phyloP scores from a whole-genome alignment of 2,797 vertebrate genomes.

The Danio tinwini region DNA sequence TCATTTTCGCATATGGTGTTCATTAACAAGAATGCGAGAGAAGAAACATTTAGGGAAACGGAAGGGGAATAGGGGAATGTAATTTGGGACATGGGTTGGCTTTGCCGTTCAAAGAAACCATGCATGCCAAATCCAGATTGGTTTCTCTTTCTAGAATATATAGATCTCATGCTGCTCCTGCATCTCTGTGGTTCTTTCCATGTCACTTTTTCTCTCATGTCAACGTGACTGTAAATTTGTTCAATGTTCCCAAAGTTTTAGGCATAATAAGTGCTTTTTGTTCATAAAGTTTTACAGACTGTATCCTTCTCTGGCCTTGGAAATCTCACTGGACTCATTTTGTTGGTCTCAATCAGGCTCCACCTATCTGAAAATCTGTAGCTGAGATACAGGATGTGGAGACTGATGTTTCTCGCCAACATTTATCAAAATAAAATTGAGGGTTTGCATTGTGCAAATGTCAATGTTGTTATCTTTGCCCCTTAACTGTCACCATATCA shows the following conservation, averaged over 20 bases:
- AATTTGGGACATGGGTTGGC: constrained; percentile 10
- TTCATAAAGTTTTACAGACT: constrained; percentile 9
- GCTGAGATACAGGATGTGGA: constrained; percentile 4
- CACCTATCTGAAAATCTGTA: not conserved
- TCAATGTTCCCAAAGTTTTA: not conserved
- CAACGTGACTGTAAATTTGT: not conserved
- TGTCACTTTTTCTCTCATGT: constrained; percentile 12
- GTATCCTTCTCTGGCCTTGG: not conserved
- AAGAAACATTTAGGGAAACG: not conserved
- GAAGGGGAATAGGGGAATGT: constrained; percentile 14
- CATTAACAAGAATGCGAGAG: constrained; percentile 15
- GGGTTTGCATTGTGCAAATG: not conserved
- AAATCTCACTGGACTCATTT: constrained; percentile 10
- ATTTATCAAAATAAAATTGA: not conserved
- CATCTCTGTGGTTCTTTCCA: not conserved
- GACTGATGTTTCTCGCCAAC: not conserved
- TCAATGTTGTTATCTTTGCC: not conserved
- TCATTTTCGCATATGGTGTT: constrained; percentile 28
- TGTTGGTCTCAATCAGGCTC: not conserved
- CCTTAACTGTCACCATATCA: too few relatives aligned
- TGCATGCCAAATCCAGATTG: not conserved
- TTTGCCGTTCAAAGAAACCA: constrained; percentile 4
- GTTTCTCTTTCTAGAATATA: not conserved
- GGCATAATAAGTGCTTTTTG: constrained; percentile 8
- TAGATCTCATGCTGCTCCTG: not conserved